Evolutionary conservation across 2,888 invertebrate genomes (phyloP).

Genomic region (Magallana nippona): DNA sequence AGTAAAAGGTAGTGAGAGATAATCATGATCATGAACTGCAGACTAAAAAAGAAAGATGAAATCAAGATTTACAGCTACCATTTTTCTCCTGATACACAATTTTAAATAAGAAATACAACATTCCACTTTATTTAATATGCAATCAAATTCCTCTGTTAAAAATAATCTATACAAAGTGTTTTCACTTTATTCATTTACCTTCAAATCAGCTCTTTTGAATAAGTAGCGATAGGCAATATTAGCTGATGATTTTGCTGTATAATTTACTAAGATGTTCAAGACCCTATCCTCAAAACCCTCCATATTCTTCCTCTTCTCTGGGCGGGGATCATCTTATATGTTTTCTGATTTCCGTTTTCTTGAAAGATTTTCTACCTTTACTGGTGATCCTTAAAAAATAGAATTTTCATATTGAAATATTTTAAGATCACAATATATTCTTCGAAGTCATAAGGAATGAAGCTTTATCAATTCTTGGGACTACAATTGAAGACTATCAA

Average conservation of each 20-base stretch:
- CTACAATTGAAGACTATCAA: too few species aligned
- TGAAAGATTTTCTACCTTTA: slow-evolving; percentile 4
- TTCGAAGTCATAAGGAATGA: neutral
- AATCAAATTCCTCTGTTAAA: too few species aligned
- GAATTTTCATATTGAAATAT: neutral
- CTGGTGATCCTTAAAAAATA: slow-evolving; percentile 1
- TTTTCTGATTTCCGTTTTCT: neutral
- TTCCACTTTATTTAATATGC: too few species aligned
- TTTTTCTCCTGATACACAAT: too few species aligned
- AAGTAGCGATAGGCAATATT: slow-evolving; percentile 34
- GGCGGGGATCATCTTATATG: slow-evolving; percentile 26
- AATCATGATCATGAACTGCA: slow-evolving; percentile 29
- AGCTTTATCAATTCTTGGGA: too few species aligned
- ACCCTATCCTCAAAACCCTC: slow-evolving; percentile 23
- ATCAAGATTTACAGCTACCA: too few species aligned
- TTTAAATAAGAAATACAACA: too few species aligned
- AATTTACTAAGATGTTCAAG: slow-evolving; percentile 21
- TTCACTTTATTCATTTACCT: neutral
- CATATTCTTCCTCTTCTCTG: slow-evolving; percentile 33
- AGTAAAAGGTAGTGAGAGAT: slow-evolving; percentile 21
- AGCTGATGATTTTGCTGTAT: neutral
- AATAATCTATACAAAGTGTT: too few species aligned
- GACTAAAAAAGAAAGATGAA: neutral
- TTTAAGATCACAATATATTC: neutral
- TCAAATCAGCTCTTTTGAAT: slow-evolving; percentile 29